Evolutionary conservation across 1,140 invertebrate species (phyloP).

Genomic region (Atopsyche davidsoni): DNA sequence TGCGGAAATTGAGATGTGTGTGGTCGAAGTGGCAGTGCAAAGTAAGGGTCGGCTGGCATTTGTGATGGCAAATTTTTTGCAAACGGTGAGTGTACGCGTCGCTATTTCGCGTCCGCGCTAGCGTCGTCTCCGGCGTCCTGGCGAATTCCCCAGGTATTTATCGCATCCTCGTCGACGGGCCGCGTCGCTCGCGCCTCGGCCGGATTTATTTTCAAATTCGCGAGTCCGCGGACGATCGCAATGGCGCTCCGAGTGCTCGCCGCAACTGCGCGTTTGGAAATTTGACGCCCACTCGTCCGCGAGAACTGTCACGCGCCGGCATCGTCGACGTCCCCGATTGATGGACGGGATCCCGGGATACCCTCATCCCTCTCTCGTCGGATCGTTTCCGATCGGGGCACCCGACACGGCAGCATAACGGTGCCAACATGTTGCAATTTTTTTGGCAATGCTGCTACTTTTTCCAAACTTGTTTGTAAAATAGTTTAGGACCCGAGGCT

Average conservation of each 20-base stretch:
- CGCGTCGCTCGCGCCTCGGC: constrained; percentile 1
- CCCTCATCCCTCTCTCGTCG: constrained; percentile 40
- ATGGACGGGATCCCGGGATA: constrained; percentile 43
- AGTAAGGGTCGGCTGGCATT: constrained; percentile 52
- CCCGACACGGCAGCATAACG: constrained; percentile 51
- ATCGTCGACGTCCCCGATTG: constrained; percentile 15
- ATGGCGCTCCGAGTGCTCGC: constrained; percentile 51
- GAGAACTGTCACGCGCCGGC: constrained; percentile 19
- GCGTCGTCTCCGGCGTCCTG: constrained; percentile 24
- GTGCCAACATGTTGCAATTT: constrained; percentile 52
- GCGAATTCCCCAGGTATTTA: constrained; percentile 38
- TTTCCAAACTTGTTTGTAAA: constrained; percentile 51
- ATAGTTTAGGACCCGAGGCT: constrained; percentile 43
- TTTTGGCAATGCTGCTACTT: constrained; percentile 51
- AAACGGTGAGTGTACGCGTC: constrained; percentile 48
- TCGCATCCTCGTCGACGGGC: constrained; percentile 2
- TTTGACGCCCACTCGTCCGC: constrained; percentile 29
- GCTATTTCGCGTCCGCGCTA: background rate
- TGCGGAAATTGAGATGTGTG: constrained; percentile 51
- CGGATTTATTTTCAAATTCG: constrained; percentile 12
- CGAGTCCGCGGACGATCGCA: constrained; percentile 30
- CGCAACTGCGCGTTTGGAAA: constrained; percentile 50
- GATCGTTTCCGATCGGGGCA: constrained; percentile 41
- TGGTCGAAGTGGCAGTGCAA: constrained; percentile 53
- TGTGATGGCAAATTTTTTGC: constrained; percentile 52